Evolutionary conservation across 2,888 invertebrate genomes (phyloP).

Genomic region (Caenorhabditis sinica): DNA sequence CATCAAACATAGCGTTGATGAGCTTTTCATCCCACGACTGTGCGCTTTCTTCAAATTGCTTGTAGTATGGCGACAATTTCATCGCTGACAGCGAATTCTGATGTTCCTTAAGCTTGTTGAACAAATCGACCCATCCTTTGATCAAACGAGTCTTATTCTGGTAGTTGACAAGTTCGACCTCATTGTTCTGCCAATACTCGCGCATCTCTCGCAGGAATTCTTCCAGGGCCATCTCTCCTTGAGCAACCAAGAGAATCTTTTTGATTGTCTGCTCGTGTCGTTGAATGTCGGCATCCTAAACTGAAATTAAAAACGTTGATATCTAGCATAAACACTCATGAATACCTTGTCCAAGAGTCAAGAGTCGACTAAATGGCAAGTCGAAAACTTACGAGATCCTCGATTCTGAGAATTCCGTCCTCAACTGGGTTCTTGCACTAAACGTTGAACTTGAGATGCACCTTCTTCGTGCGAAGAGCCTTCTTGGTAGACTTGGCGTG

Average conservation of each 20-base stretch:
- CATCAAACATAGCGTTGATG: constrained; percentile 96
- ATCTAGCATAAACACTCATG: too few relatives aligned
- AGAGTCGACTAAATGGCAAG: too few relatives aligned
- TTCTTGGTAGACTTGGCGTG: too few relatives aligned
- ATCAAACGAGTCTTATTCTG: constrained; percentile 99
- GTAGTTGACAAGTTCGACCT: constrained; percentile 97
- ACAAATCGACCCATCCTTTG: constrained; percentile 98
- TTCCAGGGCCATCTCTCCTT: constrained; percentile 99
- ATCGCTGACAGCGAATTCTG: constrained; percentile 99
- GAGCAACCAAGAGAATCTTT: constrained; percentile 96
- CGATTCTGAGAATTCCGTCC: too few relatives aligned
- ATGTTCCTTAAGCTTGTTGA: constrained; percentile 99
- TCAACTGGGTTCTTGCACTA: too few relatives aligned
- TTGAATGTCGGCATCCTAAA: constrained; percentile 96
- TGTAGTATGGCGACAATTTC: constrained; percentile 99
- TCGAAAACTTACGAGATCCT: too few relatives aligned
- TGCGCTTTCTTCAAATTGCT: constrained; percentile 89
- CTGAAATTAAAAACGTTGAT: constrained; percentile 85
- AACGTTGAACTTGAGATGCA: too few relatives aligned
- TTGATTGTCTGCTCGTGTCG: constrained; percentile 95
- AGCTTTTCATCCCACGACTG: constrained; percentile 99
- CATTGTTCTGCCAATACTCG: constrained; percentile 98
- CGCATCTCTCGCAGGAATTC: constrained; percentile 99
- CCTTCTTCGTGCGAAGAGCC: too few relatives aligned
- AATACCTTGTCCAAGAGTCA: constrained; percentile 86